These are phyloP conservation scores for Chydorus sphaericus DNA, from an alignment of 2,888 invertebrate species.

Conservation along the genomic window DNA sequence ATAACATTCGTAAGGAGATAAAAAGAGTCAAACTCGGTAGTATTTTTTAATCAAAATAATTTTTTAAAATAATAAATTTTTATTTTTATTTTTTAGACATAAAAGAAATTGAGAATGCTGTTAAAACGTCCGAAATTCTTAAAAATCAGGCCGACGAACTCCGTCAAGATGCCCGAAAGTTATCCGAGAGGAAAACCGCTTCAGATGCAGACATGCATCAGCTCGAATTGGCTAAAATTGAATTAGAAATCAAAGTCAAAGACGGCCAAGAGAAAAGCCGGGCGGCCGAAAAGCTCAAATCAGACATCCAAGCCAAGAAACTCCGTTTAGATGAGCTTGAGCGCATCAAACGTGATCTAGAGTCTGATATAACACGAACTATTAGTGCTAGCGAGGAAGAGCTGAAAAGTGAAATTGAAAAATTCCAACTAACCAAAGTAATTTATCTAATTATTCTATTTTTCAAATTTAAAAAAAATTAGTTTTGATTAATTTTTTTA, in stretches of 20 bases:
- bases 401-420: constrained; percentile 35
- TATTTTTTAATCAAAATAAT: neutral
- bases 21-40: constrained; percentile 33
- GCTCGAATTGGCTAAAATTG: constrained; percentile 12
- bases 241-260: constrained; percentile 24
- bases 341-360: constrained; percentile 28
- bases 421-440: constrained; percentile 5
- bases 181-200: neutral
- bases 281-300: constrained; percentile 25
- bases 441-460: neutral
- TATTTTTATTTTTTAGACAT: constrained; percentile 9
- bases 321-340: constrained; percentile 37
- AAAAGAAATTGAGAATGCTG: constrained; percentile 17
- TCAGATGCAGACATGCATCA: neutral
- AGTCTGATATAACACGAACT: constrained; percentile 1
- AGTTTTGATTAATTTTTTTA: neutral
- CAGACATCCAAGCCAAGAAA: constrained; percentile 30
- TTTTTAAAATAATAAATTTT: neutral
- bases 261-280: constrained; percentile 29
- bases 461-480: neutral
- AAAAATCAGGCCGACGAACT: constrained; percentile 2
- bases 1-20: constrained; percentile 49
- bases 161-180: neutral
- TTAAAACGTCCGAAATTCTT: neutral
- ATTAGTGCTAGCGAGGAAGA: constrained; percentile 30